These are phyloP conservation scores for Cinclus cinclus DNA, from an alignment of 2,113 vertebrate genomes.

Conservation along the genomic window DNA sequence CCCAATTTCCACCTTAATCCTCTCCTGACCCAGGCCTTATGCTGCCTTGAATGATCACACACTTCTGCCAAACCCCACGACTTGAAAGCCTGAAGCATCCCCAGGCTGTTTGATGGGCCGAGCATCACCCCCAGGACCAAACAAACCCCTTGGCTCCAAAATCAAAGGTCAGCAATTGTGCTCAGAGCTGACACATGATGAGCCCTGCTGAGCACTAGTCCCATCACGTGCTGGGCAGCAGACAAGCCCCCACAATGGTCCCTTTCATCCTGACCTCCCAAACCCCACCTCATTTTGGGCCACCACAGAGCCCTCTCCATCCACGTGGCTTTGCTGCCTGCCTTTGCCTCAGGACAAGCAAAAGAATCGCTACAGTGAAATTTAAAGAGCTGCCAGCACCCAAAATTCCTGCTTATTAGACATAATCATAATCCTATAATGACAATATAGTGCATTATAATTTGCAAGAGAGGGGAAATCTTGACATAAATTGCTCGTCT, in stretches of 20 bases:
- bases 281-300: not conserved
- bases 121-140: not conserved
- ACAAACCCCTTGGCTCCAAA: not conserved
- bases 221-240: not conserved
- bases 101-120: not conserved
- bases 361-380: not conserved
- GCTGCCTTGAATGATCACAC: not conserved
- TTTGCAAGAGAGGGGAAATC: not conserved
- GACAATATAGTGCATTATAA: not conserved
- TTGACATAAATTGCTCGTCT: not conserved
- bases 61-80: not conserved
- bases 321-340: not conserved
- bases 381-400: not conserved
- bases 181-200: not conserved
- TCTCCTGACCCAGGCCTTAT: not conserved
- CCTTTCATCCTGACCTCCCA: not conserved
- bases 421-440: slow-evolving; percentile 2
- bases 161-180: not conserved
- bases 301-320: not conserved
- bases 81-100: not conserved
- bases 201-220: not conserved
- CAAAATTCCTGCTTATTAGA: not conserved
- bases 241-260: not conserved
- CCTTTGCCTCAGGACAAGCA: not conserved
- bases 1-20: not conserved